Evolutionary conservation across 1,140 invertebrate species (phyloP).

Genomic region (Penaeus indicus): DNA sequence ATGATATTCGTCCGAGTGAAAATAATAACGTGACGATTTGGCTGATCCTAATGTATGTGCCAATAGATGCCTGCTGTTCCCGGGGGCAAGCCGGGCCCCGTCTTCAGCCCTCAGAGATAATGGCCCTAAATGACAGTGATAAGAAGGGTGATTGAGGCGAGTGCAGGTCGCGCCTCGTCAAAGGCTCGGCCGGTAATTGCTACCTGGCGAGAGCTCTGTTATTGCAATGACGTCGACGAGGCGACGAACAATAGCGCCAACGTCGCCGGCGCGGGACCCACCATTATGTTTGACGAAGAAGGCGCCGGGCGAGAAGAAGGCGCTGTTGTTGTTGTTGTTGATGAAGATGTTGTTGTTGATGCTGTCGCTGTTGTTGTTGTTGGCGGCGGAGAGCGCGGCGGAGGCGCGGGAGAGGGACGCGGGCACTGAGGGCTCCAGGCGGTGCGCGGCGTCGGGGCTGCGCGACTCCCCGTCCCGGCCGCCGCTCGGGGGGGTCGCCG

Average conservation of each 20-base stretch:
- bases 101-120: too few relatives aligned
- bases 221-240: too few relatives aligned
- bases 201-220: too few relatives aligned
- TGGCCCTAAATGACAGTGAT: not conserved
- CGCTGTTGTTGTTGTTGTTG: conserved; percentile 18
- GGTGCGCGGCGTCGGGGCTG: conserved; percentile 47
- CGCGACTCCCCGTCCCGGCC: conserved; percentile 68
- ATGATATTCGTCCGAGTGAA: too few relatives aligned
- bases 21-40: too few relatives aligned
- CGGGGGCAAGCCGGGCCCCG: too few relatives aligned
- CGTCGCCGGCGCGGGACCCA: not conserved
- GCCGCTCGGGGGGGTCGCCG: conserved; percentile 35
- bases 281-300: conserved; percentile 34
- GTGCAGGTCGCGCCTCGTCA: too few relatives aligned
- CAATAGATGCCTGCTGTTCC: too few relatives aligned
- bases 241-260: too few relatives aligned
- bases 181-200: too few relatives aligned
- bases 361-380: conserved; percentile 35
- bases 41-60: too few relatives aligned
- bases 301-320: conserved; percentile 31
- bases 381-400: conserved; percentile 63
- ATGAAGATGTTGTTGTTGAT: conserved; percentile 50
- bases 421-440: conserved; percentile 36
- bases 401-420: conserved; percentile 68
- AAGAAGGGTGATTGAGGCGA: not conserved